phyloP scores from a whole-genome alignment of 1,140 invertebrate species.

The Listronotus oregonensis region DNA sequence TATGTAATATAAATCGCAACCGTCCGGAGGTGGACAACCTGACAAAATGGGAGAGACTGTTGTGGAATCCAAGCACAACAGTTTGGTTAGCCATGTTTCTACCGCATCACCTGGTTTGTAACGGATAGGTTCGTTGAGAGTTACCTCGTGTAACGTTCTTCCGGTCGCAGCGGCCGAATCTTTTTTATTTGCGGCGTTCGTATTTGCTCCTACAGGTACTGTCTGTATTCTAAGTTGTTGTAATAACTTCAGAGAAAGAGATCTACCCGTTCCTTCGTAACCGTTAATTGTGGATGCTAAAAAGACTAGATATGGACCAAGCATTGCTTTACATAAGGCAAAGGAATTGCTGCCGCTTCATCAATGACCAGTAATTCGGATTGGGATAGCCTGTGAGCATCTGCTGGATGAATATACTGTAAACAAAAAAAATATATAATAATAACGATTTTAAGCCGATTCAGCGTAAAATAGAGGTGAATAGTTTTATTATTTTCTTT shows the following conservation, averaged over 20 bases:
- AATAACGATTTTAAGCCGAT: not conserved
- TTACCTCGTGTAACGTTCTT: constrained; percentile 65
- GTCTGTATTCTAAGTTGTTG: constrained; percentile 80
- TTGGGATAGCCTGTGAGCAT: constrained; percentile 86
- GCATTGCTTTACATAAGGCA: constrained; percentile 88
- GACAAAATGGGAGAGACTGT: constrained; percentile 67
- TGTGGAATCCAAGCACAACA: constrained; percentile 90
- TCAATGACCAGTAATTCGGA: constrained; percentile 97
- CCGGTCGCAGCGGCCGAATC: constrained; percentile 57
- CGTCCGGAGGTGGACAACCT: constrained; percentile 84
- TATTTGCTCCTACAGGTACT: constrained; percentile 56
- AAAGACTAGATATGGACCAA: constrained; percentile 93
- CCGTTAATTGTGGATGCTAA: constrained; percentile 97
- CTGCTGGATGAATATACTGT: constrained; percentile 92
- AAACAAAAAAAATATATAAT: constrained; percentile 16
- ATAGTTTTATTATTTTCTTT: too few relatives aligned
- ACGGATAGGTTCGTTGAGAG: constrained; percentile 93
- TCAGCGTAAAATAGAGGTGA: too few relatives aligned
- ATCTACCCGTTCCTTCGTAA: constrained; percentile 98
- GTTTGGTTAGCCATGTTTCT: constrained; percentile 89
- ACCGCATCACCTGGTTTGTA: constrained; percentile 88
- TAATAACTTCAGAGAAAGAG: constrained; percentile 93
- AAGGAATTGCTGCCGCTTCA: constrained; percentile 97
- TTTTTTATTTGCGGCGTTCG: constrained; percentile 56
- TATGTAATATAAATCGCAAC: constrained; percentile 90